phyloP scores from a whole-genome alignment of 2,888 invertebrate species.

The Cataglyphis albicans region DNA sequence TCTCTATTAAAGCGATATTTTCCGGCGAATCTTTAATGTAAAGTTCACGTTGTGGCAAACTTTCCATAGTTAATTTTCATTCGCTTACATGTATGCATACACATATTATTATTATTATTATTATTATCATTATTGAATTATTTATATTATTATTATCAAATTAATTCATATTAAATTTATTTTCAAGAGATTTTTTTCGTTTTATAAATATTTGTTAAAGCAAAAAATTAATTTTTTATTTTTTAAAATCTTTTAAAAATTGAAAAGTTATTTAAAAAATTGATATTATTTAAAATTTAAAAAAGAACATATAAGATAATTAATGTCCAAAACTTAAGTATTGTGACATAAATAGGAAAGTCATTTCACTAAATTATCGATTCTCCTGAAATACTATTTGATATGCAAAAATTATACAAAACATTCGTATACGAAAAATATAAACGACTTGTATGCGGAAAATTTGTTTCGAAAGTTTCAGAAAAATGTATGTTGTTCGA shows the following conservation, averaged over 20 bases:
- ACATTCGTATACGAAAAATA: neutral
- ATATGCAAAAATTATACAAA: neutral
- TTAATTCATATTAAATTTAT: neutral
- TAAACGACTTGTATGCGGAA: neutral
- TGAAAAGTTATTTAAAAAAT: neutral
- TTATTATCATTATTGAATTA: neutral
- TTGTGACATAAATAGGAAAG: neutral
- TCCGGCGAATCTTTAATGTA: conserved; percentile 38
- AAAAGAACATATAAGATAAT: neutral
- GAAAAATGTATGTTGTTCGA: neutral
- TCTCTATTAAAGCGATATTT: conserved; percentile 69
- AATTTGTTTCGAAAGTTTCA: conserved; percentile 10
- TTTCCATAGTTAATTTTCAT: neutral
- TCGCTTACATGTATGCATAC: neutral
- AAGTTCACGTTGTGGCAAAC: conserved; percentile 49
- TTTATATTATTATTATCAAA: neutral
- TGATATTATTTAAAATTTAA: neutral
- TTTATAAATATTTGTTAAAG: neutral
- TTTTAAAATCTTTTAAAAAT: neutral
- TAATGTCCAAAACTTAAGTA: neutral
- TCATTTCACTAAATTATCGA: neutral
- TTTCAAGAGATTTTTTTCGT: neutral
- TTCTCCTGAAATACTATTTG: neutral
- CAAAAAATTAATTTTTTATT: neutral
- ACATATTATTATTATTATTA: neutral